Base-by-base conservation (phyloP, 2,888 invertebrate genomes). In the Macrosiphum euphorbiae region DNA sequence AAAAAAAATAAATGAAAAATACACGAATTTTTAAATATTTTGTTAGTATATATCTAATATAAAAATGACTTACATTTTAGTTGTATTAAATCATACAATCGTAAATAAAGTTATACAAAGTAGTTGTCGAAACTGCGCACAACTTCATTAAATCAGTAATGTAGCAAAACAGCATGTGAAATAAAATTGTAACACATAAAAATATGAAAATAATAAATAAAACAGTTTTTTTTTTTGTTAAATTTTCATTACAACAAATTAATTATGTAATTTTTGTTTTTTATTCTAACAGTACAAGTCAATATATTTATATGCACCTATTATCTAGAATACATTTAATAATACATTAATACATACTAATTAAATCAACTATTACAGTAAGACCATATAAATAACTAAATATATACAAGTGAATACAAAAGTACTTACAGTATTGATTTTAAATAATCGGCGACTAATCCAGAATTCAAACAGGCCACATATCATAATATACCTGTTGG, bases 391-490 rank as follows among this genome's bases (percentile, higher is more conserved):
- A 91, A 41, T 67, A 85, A 47, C 5, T 61, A 26, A 91, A 86
- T 92, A 92, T 92, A 26, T 92, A 92, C 91, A 91, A 7, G 24
- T 55, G 28, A 91, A 84, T 91, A 91, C n/a, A 55, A 85, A 55
- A 61, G 47, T 92, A 92, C 86, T 86, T 92, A 86, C 91, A 92
- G 47, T 47, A 92, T n/a, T 26, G 86, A 61, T 87, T 92, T 55
- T 47, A 92, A 85, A 85, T 61, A 61, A 58, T 50, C 8, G n/a
- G 35, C 35, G 24, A 87, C 35, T 87, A 87, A 47, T 92, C 91
- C 91, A 92, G 91, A 92, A 92, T 86, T 91, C 58, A 86, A 91
- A 92, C 50, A 47, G 61, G 35, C 86, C 91, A 87, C 35, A 44
- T 58, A 50, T 26, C 13, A 90, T 90, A 78, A 52, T 78, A 90